Evolutionary conservation across 2,888 invertebrate genomes (phyloP).

Genomic region (Chrysolina oricalcia): DNA sequence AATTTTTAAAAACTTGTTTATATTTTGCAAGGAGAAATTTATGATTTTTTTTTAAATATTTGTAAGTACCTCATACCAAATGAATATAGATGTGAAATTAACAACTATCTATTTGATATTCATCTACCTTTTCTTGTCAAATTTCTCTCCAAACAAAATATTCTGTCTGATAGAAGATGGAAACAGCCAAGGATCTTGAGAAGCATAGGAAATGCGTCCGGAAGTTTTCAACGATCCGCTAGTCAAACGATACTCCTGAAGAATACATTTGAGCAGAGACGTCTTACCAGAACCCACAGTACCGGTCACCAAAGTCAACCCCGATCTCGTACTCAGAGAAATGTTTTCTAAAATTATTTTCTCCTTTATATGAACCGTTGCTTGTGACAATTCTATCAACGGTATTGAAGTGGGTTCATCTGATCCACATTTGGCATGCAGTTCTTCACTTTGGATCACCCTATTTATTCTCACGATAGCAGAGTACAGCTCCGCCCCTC

Average conservation of each 20-base stretch:
- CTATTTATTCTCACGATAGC: slow-evolving; percentile 81
- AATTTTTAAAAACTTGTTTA: no score
- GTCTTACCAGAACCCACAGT: slow-evolving; percentile 80
- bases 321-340: slow-evolving; percentile 48
- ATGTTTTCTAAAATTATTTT: slow-evolving; percentile 69
- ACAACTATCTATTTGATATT: background rate
- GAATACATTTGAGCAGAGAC: slow-evolving; percentile 68
- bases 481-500: slow-evolving; percentile 85
- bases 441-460: slow-evolving; percentile 67
- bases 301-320: slow-evolving; percentile 76
- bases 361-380: slow-evolving; percentile 59
- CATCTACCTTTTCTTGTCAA: slow-evolving; percentile 39
- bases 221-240: slow-evolving; percentile 70
- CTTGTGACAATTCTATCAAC: slow-evolving; percentile 52
- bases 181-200: slow-evolving; percentile 78
- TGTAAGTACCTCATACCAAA: no score
- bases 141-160: slow-evolving; percentile 71
- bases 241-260: slow-evolving; percentile 69
- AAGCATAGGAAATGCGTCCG: slow-evolving; percentile 75
- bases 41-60: no score
- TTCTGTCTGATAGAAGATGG: slow-evolving; percentile 81
- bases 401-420: slow-evolving; percentile 56
- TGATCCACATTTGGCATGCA: slow-evolving; percentile 37
- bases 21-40: no score
- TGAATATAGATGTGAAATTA: background rate